A percentile compares a stretch with the other conserved stretches of the same genome.
Conservation (phyloP, 53 echinoderm and acorn worm genomes). For the Mesocentrotus franciscanus region DNA sequence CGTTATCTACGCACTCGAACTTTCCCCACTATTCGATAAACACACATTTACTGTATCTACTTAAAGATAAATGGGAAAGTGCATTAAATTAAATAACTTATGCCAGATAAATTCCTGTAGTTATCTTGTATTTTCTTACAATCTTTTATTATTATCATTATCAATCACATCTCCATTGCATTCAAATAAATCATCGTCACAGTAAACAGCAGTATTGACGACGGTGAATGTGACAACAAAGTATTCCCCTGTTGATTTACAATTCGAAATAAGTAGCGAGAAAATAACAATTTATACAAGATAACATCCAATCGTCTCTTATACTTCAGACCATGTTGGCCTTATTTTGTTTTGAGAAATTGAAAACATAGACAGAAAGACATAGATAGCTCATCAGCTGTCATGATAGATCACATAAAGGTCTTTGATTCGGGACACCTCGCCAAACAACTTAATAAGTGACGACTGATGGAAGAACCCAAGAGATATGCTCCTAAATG, state of each 20-base stretch:
- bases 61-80: neutral
- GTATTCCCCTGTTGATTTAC: neutral
- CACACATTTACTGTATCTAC: neutral
- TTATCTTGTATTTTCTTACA: neutral
- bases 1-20: too few relatives aligned
- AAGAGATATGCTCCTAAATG: neutral
- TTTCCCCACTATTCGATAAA: neutral
- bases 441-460: conserved; percentile 47
- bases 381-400: neutral
- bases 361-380: neutral
- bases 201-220: neutral
- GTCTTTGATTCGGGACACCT: neutral
- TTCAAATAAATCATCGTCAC: neutral
- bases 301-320: neutral
- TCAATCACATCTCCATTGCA: neutral
- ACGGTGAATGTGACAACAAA: neutral
- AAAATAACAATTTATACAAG: conserved; percentile 23
- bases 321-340: neutral
- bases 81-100: neutral
- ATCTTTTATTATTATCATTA: neutral
- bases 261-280: neutral
- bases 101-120: neutral
- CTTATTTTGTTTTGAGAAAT: neutral
- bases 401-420: neutral
- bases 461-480: conserved; percentile 25